Conservation (phyloP, 1,140 invertebrate genomes). For the Leptopilina clavipes region DNA sequence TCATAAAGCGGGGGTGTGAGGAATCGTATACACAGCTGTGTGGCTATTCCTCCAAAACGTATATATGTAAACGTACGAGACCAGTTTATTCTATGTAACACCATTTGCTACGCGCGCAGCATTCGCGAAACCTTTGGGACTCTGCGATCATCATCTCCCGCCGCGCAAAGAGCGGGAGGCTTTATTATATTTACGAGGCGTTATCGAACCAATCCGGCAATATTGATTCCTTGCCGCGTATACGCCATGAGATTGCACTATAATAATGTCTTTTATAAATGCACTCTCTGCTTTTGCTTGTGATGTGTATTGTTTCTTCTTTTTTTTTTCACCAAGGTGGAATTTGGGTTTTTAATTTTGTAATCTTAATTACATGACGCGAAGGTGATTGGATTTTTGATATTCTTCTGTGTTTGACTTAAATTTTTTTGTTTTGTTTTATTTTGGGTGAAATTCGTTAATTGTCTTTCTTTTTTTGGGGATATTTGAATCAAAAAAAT, state of each 20-base stretch:
- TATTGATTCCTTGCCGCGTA: slow-evolving; percentile 68
- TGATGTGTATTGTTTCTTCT: background rate
- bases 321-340: too few relatives aligned
- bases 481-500: too few relatives aligned
- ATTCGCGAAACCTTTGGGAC: slow-evolving; percentile 27
- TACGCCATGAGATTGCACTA: slow-evolving; percentile 50
- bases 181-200: slow-evolving; percentile 73
- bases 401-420: too few relatives aligned
- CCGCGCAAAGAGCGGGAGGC: slow-evolving; percentile 50
- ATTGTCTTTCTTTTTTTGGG: too few relatives aligned
- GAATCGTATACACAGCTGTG: background rate
- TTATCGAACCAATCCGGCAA: slow-evolving; percentile 70
- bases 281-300: slow-evolving; percentile 34
- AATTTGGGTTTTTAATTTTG: too few relatives aligned
- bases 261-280: slow-evolving; percentile 47
- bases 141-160: slow-evolving; percentile 49
- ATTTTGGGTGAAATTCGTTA: too few relatives aligned
- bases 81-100: slow-evolving; percentile 43
- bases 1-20: slow-evolving; percentile 11
- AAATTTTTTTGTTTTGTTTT: too few relatives aligned
- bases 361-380: too few relatives aligned
- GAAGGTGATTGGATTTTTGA: too few relatives aligned
- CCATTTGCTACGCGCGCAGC: slow-evolving; percentile 30
- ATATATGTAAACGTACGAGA: slow-evolving; percentile 36
- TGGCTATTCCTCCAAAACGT: background rate